Base-by-base conservation (phyloP, 2,113 vertebrate species). In the Chinchilla lanigera region DNA sequence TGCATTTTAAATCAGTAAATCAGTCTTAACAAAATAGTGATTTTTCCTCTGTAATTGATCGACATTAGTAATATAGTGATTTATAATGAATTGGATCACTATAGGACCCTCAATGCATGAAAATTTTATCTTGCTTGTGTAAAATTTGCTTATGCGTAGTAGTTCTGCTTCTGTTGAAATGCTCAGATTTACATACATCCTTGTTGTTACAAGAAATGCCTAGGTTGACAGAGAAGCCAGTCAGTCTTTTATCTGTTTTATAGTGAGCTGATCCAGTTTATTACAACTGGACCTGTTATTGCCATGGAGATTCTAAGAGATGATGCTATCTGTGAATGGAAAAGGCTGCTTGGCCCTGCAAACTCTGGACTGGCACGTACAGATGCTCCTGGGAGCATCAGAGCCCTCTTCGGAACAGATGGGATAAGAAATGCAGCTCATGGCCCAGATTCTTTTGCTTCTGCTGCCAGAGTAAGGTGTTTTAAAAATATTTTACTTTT, bases 291-390 rank as follows among this genome's bases (percentile, higher is more conserved):
- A 50, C 99, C 99, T 0, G 61, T 99, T 97, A 98, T 99, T 98
- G 99, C 99, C 97, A 99, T 99, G 99, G 99, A 99, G 98, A 98
- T 99, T 97, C 98, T 99, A 98, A 99, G 99, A 97, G 99, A 99
- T 75, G 99, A 99, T 94, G 99, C 99, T 11, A 98, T 99, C 88
- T 98, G 98, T 71, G 98, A 98, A 60, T 99, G 99, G 99, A 99
- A 98, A 97, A 98, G 97, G 54, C 98, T 99, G 78, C 97, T 99
- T 92, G 99, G 99, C 56, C 99, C 99, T 63, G 97, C 99, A 63
- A 99, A 99, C 96, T 98, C 99, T 3, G 54, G 93, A 7, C 56
- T 97, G n/a, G 99, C 99, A 5, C 98, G 98, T 38, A 97, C 93
- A 87, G 99, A 99, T 63, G 99, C 98, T 1, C 98, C 99, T 26